Evolutionary conservation across 2,888 invertebrate genomes (phyloP), one percentile per base, ranked within the genome.

Genomic region (Dryobotodes eremita): DNA sequence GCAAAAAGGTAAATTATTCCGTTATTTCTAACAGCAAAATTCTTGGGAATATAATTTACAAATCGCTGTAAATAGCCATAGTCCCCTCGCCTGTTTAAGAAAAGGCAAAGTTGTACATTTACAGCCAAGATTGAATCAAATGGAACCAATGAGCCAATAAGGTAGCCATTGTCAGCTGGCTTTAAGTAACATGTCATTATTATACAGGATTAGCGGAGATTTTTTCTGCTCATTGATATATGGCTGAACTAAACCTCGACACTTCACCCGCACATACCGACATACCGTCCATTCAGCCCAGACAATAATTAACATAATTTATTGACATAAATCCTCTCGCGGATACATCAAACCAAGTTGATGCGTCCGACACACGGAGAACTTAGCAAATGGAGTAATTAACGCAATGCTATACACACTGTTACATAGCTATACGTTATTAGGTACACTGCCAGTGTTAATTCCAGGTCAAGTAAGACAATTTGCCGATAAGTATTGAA

Each of bases 271-370:
- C 80, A 42, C 78, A 83, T 82, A 81, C 36, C 50, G 31, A 53
- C 53, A 59, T 20, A 50, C 59, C 70, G 71, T 46, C 46, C 86
- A 77, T 83, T 77, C 77, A 72, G 26, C 23, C 8, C 50, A 50
- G 69, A 15, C 72, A 59, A 65, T 57, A 64, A 83, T 83, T 73
- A 83, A 48, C 86, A 83, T 83, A 73, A 83, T 70, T 72, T 72
- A 77, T 70, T 69, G 2, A 81, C 68, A 77, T 83, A 83, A 71
- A 73, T 77, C 72, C 77, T 62, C 62, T 77, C 53, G 48, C 77
- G 70, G 78, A 79, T 69, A 80, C 82, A 80, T 85, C 80, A 71
- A 65, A 50, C 59, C 57, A 42, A 65, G 65, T 77, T 78, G 78
- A 79, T 75, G 77, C 71, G 64, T 62, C 31, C 64, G 62, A 64